Evolutionary conservation across 2,797 vertebrate genomes (phyloP), one percentile per base, ranked within the genome.

Genomic region (Malacoctenus gilli): DNA sequence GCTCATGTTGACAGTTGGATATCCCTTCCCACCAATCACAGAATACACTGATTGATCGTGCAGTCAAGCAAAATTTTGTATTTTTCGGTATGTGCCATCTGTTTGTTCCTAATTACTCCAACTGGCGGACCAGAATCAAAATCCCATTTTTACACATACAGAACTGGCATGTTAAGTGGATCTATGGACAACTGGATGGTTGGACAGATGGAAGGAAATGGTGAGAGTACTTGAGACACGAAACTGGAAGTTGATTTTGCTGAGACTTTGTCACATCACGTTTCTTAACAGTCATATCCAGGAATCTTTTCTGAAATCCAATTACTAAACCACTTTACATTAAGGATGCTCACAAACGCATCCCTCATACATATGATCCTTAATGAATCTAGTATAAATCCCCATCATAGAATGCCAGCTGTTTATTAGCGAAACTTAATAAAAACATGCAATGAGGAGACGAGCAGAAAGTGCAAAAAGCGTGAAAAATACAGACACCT

Each of bases 71-170:
- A 48, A 72, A 83, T 77, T n/a, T 21, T 63, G 57, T 62, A 47
- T 52, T 68, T 77, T 39, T 75, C n/a, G 22, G 73, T 64, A 53
- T 31, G 21, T 42, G 53, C 64, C 71, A 82, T 79, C 58, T 73
- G 79, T 49, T 69, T 60, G 23, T n/a, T 21, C 44, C 54, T 69
- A 80, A 86, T 82, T 79, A 75, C 69, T 67, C 51, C 36, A 68
- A 79, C 49, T 64, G 62, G 38, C 34, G 53, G 67, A 42, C 13
- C 28, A 51, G 37, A 65, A 58, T 72, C 16, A 39, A 54, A 59
- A 60, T 48, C 22, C 1, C 4, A 35, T 35, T 59, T 54, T 53
- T 21, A 39, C 16, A 32, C 23, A 13, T 4, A 9, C 19, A 53
- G 8, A 53, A 28, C 42, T n/a, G 32, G 23, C n/a, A 6, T 59